Conservation (phyloP, 2,113 vertebrate species). For the Pollimyrus isidori region DNA sequence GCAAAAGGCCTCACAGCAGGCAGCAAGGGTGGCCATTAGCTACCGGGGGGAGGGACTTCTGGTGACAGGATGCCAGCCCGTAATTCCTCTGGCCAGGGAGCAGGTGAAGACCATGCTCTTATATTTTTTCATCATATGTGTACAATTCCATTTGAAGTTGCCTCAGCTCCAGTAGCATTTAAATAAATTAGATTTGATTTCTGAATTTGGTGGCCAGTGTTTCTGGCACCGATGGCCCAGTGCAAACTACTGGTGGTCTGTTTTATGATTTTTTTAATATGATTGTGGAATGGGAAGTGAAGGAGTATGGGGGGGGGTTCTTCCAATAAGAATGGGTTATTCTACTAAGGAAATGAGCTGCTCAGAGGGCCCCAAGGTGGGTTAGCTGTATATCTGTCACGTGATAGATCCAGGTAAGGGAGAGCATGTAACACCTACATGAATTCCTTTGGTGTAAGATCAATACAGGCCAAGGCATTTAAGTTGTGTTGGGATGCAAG, state of each 20-base stretch:
- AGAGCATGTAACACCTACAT: constrained; percentile 18
- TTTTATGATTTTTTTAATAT: constrained; percentile 4
- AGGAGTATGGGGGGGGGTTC: background rate
- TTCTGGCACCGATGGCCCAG: background rate
- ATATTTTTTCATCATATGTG: background rate
- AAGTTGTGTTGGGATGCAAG: constrained; percentile 21
- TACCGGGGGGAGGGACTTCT: background rate
- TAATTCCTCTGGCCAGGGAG: background rate
- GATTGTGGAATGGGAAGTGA: background rate
- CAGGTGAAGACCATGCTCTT: background rate
- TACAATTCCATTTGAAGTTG: background rate
- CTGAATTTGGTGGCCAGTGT: background rate
- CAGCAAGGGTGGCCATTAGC: background rate
- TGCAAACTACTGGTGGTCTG: background rate
- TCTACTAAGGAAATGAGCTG: constrained; percentile 26
- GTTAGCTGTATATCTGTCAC: constrained; percentile 38
- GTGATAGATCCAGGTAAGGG: constrained; percentile 32
- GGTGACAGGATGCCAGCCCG: no score
- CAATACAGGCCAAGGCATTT: background rate
- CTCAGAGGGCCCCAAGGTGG: constrained; percentile 16
- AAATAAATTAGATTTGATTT: background rate
- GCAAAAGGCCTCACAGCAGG: background rate
- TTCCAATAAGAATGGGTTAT: background rate
- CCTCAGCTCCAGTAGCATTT: background rate
- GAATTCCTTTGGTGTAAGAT: constrained; percentile 35